phyloP scores from a whole-genome alignment of 2,113 vertebrate species.

The Steatornis caripensis region DNA sequence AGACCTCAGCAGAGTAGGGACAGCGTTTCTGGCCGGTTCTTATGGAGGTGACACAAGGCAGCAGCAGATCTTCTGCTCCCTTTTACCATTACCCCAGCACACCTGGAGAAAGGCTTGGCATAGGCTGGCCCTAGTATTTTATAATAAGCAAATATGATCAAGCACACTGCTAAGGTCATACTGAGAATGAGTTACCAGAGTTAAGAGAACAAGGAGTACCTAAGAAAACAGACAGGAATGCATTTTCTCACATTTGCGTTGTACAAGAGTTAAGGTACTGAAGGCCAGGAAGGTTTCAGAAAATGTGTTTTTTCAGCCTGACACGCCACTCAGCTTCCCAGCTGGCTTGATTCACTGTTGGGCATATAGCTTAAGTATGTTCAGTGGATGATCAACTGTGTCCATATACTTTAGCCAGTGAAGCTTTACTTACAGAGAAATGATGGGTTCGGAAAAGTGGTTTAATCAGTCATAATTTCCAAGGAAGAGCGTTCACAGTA shows the following conservation, averaged over 20 bases:
- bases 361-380: background rate
- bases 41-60: background rate
- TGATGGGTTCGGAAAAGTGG: background rate
- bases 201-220: background rate
- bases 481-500: background rate
- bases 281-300: background rate
- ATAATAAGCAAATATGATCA: background rate
- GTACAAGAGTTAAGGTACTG: background rate
- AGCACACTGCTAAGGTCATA: background rate
- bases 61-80: background rate
- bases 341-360: background rate
- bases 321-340: background rate
- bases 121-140: background rate
- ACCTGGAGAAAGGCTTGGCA: background rate
- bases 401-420: background rate
- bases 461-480: constrained; percentile 24
- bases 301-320: background rate
- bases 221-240: background rate
- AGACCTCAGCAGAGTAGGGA: background rate
- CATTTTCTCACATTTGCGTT: background rate
- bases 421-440: background rate
- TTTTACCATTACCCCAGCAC: background rate
- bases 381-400: background rate
- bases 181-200: background rate
- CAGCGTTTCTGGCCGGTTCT: background rate